Percentiles rank a stretch among this genome's conserved stretches.
Conservation (phyloP, 2,797 vertebrate species). For the Cirrhinus molitorella region DNA sequence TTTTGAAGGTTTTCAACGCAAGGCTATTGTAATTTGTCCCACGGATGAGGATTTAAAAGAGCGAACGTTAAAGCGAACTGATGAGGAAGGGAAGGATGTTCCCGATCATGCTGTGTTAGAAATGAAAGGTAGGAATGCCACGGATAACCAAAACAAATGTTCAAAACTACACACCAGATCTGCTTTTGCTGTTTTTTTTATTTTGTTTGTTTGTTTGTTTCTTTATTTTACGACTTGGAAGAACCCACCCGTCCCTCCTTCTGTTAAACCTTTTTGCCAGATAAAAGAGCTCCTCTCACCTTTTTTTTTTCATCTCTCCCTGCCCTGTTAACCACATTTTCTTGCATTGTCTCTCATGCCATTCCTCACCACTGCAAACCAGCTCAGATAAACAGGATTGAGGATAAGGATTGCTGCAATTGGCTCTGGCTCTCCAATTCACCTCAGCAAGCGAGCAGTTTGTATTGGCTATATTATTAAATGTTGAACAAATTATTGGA, state of each 20-base stretch:
- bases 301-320: slow-evolving; percentile 36
- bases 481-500: neutral
- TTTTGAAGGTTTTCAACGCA: slow-evolving; percentile 81
- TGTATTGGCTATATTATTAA: slow-evolving; percentile 30
- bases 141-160: slow-evolving; percentile 69
- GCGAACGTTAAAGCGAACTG: slow-evolving; percentile 91
- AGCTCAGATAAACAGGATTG: slow-evolving; percentile 29
- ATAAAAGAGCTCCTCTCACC: slow-evolving; percentile 62
- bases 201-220: no score
- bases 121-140: slow-evolving; percentile 95
- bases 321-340: slow-evolving; percentile 51
- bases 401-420: slow-evolving; percentile 37
- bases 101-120: slow-evolving; percentile 96
- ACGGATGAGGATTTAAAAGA: slow-evolving; percentile 94
- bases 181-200: slow-evolving; percentile 79
- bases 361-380: slow-evolving; percentile 50
- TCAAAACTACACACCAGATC: slow-evolving; percentile 76
- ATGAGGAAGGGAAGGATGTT: slow-evolving; percentile 96
- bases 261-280: slow-evolving; percentile 63
- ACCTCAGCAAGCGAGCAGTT: slow-evolving; percentile 29
- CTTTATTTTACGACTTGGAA: slow-evolving; percentile 64
- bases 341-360: slow-evolving; percentile 43
- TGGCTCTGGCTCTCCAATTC: slow-evolving; percentile 39
- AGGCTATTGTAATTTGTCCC: slow-evolving; percentile 96
- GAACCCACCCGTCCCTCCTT: slow-evolving; percentile 49